phyloP scores from a whole-genome alignment of 2,888 invertebrate genomes.

The Phengaris alcon region DNA sequence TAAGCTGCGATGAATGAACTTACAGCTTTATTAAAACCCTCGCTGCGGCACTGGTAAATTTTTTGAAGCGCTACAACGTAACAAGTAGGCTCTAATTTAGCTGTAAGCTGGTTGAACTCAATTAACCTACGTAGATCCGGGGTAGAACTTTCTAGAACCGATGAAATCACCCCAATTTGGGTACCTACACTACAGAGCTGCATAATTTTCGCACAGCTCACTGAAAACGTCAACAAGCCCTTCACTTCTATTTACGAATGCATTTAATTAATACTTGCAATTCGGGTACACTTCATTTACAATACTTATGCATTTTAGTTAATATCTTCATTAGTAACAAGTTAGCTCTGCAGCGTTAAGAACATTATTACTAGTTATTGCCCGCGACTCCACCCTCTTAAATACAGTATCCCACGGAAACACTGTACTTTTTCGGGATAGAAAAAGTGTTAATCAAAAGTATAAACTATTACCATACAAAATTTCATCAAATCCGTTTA shows the following conservation, averaged over 20 bases:
- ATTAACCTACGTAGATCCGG: conserved; percentile 41
- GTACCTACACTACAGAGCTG: conserved; percentile 19
- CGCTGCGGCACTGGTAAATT: background rate
- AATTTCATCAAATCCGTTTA: too few relatives aligned
- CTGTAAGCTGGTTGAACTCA: conserved; percentile 40
- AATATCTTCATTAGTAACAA: background rate
- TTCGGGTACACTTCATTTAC: background rate
- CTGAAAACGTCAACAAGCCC: conserved; percentile 24
- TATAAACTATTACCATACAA: too few relatives aligned
- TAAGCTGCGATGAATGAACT: conserved; percentile 7
- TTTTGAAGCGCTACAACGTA: conserved; percentile 22
- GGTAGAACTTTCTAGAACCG: conserved; percentile 37
- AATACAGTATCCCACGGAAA: too few relatives aligned
- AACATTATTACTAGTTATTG: too few relatives aligned
- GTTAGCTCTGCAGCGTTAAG: too few relatives aligned
- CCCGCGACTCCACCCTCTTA: too few relatives aligned
- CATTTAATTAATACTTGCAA: conserved; percentile 19
- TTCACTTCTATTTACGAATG: conserved; percentile 12
- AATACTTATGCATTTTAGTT: background rate
- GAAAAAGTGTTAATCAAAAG: too few relatives aligned
- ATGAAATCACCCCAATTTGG: conserved; percentile 38
- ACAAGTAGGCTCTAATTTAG: conserved; percentile 34
- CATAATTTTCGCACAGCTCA: conserved; percentile 12
- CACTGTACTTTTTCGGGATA: too few relatives aligned
- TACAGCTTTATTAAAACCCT: conserved; percentile 18